Evolutionary conservation across 2,797 vertebrate genomes (phyloP), one percentile per base, ranked within the genome.

Genomic region (Chiloscyllium punctatum): DNA sequence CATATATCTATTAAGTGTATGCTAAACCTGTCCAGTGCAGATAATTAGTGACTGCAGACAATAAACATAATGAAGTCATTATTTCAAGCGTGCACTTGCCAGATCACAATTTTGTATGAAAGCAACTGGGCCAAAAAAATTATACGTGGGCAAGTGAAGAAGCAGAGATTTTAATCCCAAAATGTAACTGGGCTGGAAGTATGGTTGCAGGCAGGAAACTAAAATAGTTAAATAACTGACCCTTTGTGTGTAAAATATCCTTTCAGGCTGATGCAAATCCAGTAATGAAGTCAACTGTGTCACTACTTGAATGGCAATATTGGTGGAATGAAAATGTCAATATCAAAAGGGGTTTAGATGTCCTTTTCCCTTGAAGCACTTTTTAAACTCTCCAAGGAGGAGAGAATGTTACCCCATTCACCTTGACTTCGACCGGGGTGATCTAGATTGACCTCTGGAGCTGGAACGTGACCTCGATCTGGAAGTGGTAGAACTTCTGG

Each of bases 341-440:
- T 68, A 57, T 91, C 37, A 91, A 72, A 74, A 74, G 94, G 94
- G 95, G 94, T 27, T 51, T 30, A 48, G 69, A 9, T 74, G 71
- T 30, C 48, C 71, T 95, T 53, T 62, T 25, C 94, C 69, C 92
- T 27, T 74, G 71, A 74, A 94, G 71, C 53, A 95, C 71, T 95
- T 95, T 72, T 66, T 74, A 72, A 98, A 98, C 98, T 98, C 98
- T 98, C 98, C 97, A 96, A 86, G 97, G 96, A 97, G 98, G 98
- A 98, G 98, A 98, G 98, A 97, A 98, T 98, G 98, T 98, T 98
- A 99, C 99, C 99, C 98, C 98, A 99, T 99, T 99, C 99, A 99
- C 99, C 99, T 99, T 98, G 99, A 99, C 98, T 98, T 98, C 97
- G 98, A 98, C 98, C 98, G 98, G 96, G 97, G 98, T 97, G 98